phyloP scores from a whole-genome alignment of 1,140 invertebrate species.

The Onthophagus taurus region DNA sequence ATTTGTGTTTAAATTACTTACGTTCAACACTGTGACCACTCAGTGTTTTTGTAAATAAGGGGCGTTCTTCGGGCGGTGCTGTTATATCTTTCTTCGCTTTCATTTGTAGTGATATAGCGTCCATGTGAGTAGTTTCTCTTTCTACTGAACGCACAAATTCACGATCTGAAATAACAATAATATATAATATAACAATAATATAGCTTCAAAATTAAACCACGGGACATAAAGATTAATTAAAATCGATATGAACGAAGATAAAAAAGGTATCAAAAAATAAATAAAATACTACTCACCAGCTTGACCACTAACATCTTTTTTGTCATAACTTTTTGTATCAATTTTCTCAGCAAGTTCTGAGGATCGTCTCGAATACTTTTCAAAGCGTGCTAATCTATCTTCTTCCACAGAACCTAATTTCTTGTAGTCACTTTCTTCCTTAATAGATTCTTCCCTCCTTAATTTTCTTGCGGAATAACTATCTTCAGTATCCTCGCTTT shows the following conservation, averaged over 20 bases:
- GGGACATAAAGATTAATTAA: no score
- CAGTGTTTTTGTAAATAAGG: constrained; percentile 60
- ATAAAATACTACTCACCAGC: not conserved
- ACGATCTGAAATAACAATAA: constrained; percentile 6
- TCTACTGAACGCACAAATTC: constrained; percentile 14
- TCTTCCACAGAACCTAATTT: constrained; percentile 4
- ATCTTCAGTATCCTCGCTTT: constrained; percentile 17
- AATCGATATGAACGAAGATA: no score
- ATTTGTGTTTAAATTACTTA: constrained; percentile 50
- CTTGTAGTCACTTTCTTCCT: constrained; percentile 3
- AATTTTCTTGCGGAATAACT: not conserved
- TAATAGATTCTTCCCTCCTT: not conserved
- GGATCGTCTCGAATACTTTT: constrained; percentile 5
- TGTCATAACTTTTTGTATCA: not conserved
- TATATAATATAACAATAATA: not conserved
- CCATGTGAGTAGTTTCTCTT: constrained; percentile 5
- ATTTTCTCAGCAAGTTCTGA: constrained; percentile 1
- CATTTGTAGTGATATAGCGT: constrained; percentile 18
- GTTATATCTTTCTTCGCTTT: constrained; percentile 18
- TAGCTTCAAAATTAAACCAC: no score
- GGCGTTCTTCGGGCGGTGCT: constrained; percentile 42
- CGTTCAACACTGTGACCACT: constrained; percentile 67
- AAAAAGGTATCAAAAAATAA: no score
- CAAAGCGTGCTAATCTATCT: constrained; percentile 12
- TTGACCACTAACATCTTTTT: not conserved